These are phyloP conservation scores for Melipona beecheii DNA, from an alignment of 2,888 invertebrate genomes.

Conservation along the genomic window DNA sequence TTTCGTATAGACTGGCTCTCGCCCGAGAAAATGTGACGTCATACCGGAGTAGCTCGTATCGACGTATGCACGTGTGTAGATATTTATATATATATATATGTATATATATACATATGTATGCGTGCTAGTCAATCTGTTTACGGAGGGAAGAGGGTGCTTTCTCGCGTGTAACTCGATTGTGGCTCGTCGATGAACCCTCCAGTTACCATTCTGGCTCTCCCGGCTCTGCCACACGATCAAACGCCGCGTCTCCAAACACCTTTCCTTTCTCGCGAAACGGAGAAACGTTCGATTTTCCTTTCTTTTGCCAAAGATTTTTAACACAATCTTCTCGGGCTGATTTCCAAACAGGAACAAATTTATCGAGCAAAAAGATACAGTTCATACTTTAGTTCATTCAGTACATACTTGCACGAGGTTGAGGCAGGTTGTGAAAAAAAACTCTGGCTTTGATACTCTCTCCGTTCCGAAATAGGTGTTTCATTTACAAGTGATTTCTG, in stretches of 20 bases:
- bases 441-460: too few species aligned
- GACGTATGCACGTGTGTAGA: constrained; percentile 12
- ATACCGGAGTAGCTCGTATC: constrained; percentile 21
- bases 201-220: constrained; percentile 4
- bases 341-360: not conserved
- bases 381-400: too few species aligned
- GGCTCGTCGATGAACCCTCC: constrained; percentile 11
- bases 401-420: too few species aligned
- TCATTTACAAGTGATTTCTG: too few species aligned
- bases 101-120: too few species aligned
- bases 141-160: constrained; percentile 63
- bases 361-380: not conserved
- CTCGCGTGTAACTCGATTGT: constrained; percentile 55
- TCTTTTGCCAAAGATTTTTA: not conserved
- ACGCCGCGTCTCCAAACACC: constrained; percentile 12
- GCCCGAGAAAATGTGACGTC: constrained; percentile 47
- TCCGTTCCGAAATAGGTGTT: too few species aligned
- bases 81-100: not conserved
- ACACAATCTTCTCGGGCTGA: not conserved
- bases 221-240: constrained; percentile 2
- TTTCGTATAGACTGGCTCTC: constrained; percentile 24
- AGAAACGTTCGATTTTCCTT: not conserved
- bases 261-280: not conserved
- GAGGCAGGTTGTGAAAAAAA: too few species aligned
- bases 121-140: constrained; percentile 69